These are phyloP conservation scores for Amphipyra tragopoginis DNA, from an alignment of 2,888 invertebrate species.

Conservation along the genomic window DNA sequence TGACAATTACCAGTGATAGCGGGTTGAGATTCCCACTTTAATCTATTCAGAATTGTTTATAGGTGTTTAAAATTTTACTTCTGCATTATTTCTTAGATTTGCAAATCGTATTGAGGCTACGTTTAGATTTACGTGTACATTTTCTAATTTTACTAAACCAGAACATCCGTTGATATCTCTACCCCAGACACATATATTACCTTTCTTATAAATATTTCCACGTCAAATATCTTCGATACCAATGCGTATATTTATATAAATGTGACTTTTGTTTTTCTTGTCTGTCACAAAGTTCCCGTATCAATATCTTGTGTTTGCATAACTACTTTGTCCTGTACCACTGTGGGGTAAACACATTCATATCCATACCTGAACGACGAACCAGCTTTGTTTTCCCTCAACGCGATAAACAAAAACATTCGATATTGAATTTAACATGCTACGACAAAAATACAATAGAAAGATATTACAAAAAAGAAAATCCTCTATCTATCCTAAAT, in stretches of 20 bases:
- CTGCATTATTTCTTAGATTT: slow-evolving; percentile 38
- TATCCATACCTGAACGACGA: slow-evolving; percentile 72
- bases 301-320: slow-evolving; percentile 86
- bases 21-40: slow-evolving; percentile 69
- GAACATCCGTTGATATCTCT: background rate
- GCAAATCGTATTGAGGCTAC: slow-evolving; percentile 19
- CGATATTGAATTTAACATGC: slow-evolving; percentile 43
- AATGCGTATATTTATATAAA: slow-evolving; percentile 70
- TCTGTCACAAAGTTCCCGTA: slow-evolving; percentile 81
- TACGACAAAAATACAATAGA: slow-evolving; percentile 42
- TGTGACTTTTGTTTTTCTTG: slow-evolving; percentile 84
- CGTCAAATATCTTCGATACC: slow-evolving; percentile 56
- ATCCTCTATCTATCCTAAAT: slow-evolving; percentile 70
- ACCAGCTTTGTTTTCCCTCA: slow-evolving; percentile 40
- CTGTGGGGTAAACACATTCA: slow-evolving; percentile 76
- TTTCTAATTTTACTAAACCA: background rate
- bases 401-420: slow-evolving; percentile 64
- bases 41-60: slow-evolving; percentile 76
- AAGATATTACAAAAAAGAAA: slow-evolving; percentile 60
- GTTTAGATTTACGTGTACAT: background rate
- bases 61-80: slow-evolving; percentile 67
- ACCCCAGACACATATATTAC: slow-evolving; percentile 8
- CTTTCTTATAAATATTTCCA: slow-evolving; percentile 50
- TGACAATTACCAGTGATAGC: slow-evolving; percentile 82
- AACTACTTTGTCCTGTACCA: slow-evolving; percentile 77